Conservation (phyloP, 2,797 vertebrate species). For the Pangasius mekongensis region DNA sequence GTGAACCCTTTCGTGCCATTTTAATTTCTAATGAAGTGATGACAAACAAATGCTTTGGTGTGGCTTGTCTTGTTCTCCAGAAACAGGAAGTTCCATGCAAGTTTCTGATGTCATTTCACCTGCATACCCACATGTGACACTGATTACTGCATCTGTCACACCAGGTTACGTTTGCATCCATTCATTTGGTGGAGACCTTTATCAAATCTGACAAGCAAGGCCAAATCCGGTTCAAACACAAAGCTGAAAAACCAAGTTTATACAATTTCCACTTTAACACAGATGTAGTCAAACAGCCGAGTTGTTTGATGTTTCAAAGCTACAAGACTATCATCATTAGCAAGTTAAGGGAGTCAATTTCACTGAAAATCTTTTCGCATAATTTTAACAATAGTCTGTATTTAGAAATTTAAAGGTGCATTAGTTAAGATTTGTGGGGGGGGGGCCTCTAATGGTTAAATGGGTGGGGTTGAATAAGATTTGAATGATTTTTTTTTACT, state of each 20-base stretch:
- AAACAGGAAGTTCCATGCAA: not conserved
- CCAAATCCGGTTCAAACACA: not conserved
- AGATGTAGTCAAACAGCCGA: not conserved
- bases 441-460: not conserved
- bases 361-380: not conserved
- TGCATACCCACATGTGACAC: slow-evolving; percentile 4
- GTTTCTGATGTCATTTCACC: not conserved
- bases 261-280: not conserved
- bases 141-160: slow-evolving; percentile 11
- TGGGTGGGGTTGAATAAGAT: too few relatives aligned
- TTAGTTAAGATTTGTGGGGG: not conserved
- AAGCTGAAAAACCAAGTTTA: not conserved
- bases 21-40: not conserved
- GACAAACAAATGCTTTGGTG: not conserved
- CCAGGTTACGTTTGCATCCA: slow-evolving; percentile 1
- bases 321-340: not conserved
- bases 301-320: slow-evolving; percentile 5
- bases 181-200: not conserved
- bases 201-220: slow-evolving; percentile 16
- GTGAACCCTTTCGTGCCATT: not conserved
- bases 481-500: not conserved
- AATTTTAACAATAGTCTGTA: not conserved
- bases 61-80: not conserved
- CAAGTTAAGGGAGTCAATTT: not conserved
- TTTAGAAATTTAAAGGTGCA: not conserved